These are phyloP conservation scores for Megalurothrips usitatus DNA, from an alignment of 2,888 invertebrate genomes.

Conservation along the genomic window DNA sequence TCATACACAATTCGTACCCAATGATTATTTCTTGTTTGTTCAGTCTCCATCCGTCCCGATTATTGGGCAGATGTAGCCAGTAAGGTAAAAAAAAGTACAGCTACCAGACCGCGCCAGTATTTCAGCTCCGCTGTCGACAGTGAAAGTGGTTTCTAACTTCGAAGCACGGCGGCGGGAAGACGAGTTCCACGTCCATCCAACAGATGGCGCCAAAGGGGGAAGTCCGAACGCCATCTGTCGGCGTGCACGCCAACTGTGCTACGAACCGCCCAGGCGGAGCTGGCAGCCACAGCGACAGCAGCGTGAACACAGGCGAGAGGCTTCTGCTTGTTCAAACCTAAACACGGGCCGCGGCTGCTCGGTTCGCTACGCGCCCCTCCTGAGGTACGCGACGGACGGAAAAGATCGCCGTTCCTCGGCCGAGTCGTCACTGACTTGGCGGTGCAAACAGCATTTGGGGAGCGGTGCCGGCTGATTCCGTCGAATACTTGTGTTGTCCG, in stretches of 20 bases:
- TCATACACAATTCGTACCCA: too few species aligned
- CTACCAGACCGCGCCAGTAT: too few species aligned
- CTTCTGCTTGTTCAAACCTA: slow-evolving; percentile 11
- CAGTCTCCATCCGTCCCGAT: too few species aligned
- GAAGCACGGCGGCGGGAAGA: too few species aligned
- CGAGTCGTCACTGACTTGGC: not conserved
- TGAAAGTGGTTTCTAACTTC: too few species aligned
- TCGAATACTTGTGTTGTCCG: not conserved
- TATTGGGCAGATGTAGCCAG: too few species aligned
- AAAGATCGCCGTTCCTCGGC: not conserved
- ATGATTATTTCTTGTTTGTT: too few species aligned
- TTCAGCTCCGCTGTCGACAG: too few species aligned
- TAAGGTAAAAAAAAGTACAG: too few species aligned
- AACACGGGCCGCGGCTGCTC: not conserved
- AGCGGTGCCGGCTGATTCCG: not conserved
- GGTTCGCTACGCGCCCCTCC: not conserved
- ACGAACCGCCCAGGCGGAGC: not conserved
- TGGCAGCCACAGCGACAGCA: too few species aligned
- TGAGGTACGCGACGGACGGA: not conserved
- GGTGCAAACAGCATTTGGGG: not conserved
- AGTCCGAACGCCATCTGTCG: not conserved
- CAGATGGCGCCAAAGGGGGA: too few species aligned
- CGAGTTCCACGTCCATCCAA: too few species aligned
- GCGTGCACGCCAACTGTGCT: not conserved
- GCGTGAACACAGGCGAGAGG: not conserved